These are phyloP conservation scores for Semibalanus balanoides DNA, from an alignment of 1,140 invertebrate genomes.

Conservation along the genomic window DNA sequence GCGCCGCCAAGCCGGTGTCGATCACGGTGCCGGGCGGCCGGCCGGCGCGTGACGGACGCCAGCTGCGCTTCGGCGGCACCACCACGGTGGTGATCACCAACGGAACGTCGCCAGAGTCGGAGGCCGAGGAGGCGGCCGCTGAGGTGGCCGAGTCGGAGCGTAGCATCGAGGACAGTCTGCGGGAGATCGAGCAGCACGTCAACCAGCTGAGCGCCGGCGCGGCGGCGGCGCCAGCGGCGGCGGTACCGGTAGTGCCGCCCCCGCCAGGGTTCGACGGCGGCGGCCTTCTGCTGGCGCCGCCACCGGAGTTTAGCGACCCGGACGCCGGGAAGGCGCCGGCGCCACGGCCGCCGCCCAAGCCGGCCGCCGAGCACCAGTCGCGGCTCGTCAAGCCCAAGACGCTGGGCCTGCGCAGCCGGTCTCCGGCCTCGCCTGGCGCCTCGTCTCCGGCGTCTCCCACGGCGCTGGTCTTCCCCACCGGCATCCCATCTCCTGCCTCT, in stretches of 20 bases:
- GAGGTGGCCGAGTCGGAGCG: constrained; percentile 23
- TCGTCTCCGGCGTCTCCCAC: not conserved
- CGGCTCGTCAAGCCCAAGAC: constrained; percentile 15
- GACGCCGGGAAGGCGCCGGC: constrained; percentile 21
- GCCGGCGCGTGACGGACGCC: constrained; percentile 8
- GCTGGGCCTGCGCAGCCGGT: constrained; percentile 18
- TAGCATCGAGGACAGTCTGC: constrained; percentile 31
- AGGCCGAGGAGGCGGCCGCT: constrained; percentile 6
- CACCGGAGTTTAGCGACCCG: constrained; percentile 51
- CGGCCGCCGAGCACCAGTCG: constrained; percentile 4
- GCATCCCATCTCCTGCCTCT: not conserved
- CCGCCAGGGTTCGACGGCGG: constrained; percentile 20
- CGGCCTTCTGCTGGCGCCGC: constrained; percentile 50
- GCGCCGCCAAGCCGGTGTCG: constrained; percentile 2
- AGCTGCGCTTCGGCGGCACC: constrained; percentile 16
- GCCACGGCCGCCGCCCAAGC: not conserved
- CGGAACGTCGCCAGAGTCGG: not conserved
- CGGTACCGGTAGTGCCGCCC: constrained; percentile 22
- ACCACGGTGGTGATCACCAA: constrained; percentile 16
- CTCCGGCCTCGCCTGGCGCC: constrained; percentile 14
- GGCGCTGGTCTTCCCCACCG: not conserved
- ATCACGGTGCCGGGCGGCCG: not conserved
- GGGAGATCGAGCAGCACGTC: constrained; percentile 30
- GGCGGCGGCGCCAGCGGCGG: not conserved
- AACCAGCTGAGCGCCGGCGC: not conserved